Base-by-base conservation (phyloP, 1,140 invertebrate genomes). In the Drosophila bipectinata region DNA sequence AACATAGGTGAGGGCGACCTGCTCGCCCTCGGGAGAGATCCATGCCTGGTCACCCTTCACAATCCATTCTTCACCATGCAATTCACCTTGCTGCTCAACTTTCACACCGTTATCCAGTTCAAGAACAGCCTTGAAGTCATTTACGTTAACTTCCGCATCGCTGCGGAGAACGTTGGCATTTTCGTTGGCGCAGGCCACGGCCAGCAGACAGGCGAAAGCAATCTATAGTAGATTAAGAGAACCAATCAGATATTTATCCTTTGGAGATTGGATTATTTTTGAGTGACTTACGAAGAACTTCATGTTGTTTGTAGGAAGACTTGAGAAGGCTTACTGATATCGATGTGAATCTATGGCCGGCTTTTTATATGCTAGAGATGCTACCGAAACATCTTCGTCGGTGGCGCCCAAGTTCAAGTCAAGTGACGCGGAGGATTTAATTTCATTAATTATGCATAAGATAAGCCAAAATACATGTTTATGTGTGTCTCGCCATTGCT, bases 61-160 rank as follows among this genome's bases (percentile, higher is more conserved):
- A 0, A 94, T 94, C 68, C 96, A 93, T 21, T 94, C 93, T 1
- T 93, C 92, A 39, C 94, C 93, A 71, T 95, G 95, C 60, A 97
- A 91, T 89, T 93, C 94, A 66, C 97, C 97, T 56, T 93, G 91
- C 92, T 97, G 96, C 88, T 96, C 92, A 10, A 95, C 93, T 1
- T 95, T 91, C 60, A 96, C 97, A 81, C 96, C 95, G 92, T 98
- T 97, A 8, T 94, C 95, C 61, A 96, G 96, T 92, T 97, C 94
- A 90, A 95, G 95, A 0, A 12, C 39, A 5, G 47, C 79, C 2
- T 67, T 26, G 62, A 85, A 91, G 28, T 5, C 15, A 1, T 85
- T 41, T 4, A 62, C 37, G 44, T 88, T 74, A 1, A 88, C 79
- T 21, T 82, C 73, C 6, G 52, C 5, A 0, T 79, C 71, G 37